phyloP scores from a whole-genome alignment of 2,113 vertebrate genomes.

The Benitochromis conjunctus region DNA sequence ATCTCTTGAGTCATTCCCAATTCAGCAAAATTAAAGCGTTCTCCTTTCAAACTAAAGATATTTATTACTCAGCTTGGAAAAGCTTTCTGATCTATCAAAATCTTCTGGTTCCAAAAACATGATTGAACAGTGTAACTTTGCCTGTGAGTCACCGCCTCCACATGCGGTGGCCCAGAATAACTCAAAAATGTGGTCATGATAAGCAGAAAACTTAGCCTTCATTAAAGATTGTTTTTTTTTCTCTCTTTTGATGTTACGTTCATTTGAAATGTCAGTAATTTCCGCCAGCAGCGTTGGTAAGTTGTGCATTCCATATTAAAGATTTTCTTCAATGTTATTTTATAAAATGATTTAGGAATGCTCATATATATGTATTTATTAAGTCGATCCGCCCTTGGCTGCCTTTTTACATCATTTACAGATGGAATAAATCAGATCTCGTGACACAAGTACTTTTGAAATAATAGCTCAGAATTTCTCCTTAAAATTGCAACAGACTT shows the following conservation, averaged over 20 bases:
- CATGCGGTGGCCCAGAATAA: background rate
- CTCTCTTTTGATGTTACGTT: background rate
- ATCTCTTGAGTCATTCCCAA: slow-evolving; percentile 24
- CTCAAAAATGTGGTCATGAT: background rate
- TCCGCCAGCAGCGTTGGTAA: background rate
- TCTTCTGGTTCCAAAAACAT: background rate
- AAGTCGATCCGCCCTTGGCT: background rate
- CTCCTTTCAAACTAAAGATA: background rate
- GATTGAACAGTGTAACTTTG: background rate
- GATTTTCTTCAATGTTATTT: background rate
- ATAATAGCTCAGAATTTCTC: background rate
- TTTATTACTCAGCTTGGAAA: background rate
- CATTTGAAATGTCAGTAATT: background rate
- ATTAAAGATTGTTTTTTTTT: background rate
- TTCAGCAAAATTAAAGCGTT: background rate
- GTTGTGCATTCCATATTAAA: background rate
- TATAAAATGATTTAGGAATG: background rate
- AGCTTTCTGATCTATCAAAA: background rate
- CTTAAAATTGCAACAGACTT: background rate
- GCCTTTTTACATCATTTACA: background rate
- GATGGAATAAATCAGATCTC: background rate
- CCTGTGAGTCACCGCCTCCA: background rate
- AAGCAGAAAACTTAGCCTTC: background rate
- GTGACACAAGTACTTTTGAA: background rate
- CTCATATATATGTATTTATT: background rate